A percentile compares a stretch with the other conserved stretches of the same genome.
Evolutionary conservation across 2,888 invertebrate species (phyloP).

Genomic region (Apantesis nais): DNA sequence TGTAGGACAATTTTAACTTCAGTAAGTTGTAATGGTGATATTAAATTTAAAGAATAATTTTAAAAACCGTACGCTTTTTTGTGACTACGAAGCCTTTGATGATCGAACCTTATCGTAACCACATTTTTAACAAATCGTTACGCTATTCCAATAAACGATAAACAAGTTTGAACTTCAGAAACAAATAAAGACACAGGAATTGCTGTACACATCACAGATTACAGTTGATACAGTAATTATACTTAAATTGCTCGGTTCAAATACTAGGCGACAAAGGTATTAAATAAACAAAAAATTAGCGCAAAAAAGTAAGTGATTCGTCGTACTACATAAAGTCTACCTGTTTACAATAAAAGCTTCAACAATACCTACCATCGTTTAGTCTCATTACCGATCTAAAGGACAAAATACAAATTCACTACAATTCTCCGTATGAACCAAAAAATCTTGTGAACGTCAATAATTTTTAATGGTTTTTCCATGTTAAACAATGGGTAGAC

Average conservation of each 20-base stretch:
- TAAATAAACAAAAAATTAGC: neutral
- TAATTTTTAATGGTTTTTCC: conserved; percentile 79
- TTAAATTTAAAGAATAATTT: too few relatives aligned
- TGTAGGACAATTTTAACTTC: neutral
- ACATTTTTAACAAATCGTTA: too few relatives aligned
- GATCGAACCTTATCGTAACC: too few relatives aligned
- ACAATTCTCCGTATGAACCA: conserved; percentile 69
- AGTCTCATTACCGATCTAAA: conserved; percentile 52
- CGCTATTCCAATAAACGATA: too few relatives aligned
- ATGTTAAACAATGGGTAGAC: conserved; percentile 69
- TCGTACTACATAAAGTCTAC: conserved; percentile 26
- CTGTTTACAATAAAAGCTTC: conserved; percentile 41
- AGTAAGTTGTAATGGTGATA: too few relatives aligned
- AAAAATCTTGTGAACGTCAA: conserved; percentile 60
- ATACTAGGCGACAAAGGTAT: neutral
- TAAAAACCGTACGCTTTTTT: too few relatives aligned
- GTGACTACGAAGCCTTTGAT: too few relatives aligned
- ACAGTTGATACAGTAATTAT: neutral
- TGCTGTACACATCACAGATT: neutral
- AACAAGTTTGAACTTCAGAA: too few relatives aligned
- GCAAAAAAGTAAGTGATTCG: conserved; percentile 29
- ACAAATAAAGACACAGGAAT: too few relatives aligned
- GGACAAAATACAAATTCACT: conserved; percentile 39
- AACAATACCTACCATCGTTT: conserved; percentile 46
- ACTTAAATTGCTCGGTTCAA: neutral